Evolutionary conservation across 2,888 invertebrate species (phyloP).

Genomic region (Cabera pusaria): DNA sequence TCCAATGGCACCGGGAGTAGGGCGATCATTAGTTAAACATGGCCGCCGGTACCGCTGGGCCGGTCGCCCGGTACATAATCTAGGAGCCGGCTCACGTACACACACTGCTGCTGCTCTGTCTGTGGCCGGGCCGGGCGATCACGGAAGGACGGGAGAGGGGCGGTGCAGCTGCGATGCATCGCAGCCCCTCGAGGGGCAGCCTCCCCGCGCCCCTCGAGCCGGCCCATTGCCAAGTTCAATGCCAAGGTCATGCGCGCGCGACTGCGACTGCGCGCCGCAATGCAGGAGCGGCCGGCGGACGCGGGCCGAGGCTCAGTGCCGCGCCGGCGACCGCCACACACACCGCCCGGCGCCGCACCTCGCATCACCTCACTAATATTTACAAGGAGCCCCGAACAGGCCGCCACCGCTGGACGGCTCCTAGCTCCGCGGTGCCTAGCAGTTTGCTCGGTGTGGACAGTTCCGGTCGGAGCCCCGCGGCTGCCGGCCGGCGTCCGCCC

Average conservation of each 20-base stretch:
- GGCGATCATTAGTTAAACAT: constrained; percentile 37
- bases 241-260: constrained; percentile 89
- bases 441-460: constrained; percentile 14
- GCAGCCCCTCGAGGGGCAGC: constrained; percentile 45
- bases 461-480: constrained; percentile 34
- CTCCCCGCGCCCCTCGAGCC: constrained; percentile 52
- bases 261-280: constrained; percentile 86
- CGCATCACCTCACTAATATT: constrained; percentile 50
- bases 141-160: constrained; percentile 66
- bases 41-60: constrained; percentile 27
- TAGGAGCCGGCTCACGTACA: constrained; percentile 39
- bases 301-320: constrained; percentile 70
- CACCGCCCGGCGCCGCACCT: constrained; percentile 47
- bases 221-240: constrained; percentile 90
- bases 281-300: constrained; percentile 84
- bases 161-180: constrained; percentile 78
- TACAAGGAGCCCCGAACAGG: constrained; percentile 22
- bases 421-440: constrained; percentile 1
- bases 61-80: constrained; percentile 30
- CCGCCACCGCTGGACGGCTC: constrained; percentile 22
- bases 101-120: constrained; percentile 21
- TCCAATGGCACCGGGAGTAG: constrained; percentile 45
- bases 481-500: constrained; percentile 37
- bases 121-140: constrained; percentile 40
- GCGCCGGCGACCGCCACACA: constrained; percentile 66